Evolutionary conservation across 1,140 invertebrate genomes (phyloP), one percentile per base, ranked within the genome.

Genomic region (Cataglyphis hispanica): DNA sequence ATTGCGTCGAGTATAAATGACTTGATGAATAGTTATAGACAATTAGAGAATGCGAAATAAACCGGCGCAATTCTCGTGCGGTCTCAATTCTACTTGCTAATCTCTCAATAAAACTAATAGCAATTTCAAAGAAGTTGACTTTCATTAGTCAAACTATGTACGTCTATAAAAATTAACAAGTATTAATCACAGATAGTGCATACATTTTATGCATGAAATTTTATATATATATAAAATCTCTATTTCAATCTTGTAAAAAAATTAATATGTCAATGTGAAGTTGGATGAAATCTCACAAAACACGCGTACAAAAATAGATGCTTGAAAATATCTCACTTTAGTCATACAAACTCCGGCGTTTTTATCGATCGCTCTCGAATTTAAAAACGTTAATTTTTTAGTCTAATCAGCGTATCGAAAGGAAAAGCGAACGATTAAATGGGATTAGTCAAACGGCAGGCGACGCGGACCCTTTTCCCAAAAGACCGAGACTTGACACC

Each of bases 21-120:
- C 88, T 92, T 81, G 89, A 91, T 93, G 90, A 92, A 93, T 93
- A 92, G 86, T 93, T 87, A 91, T 90, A 87, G 87, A 89, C 83
- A 89, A 92, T 90, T 90, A 89, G 87, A 77, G 76, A 90, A 70
- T 13, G 69, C 11, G 83, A 90, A 77, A 90, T 90, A 90, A 90
- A 84, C 78, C 85, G 37, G 53, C 50, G 70, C 64, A 40, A 83
- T 72, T 72, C 46, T 67, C 31, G 37, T 78, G 43, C 72, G 31
- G 16, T 56, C 16, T 34, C 60, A 89, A 84, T 58, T 89, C 31
- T 75, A 69, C 22, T 63, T 63, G 67, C 60, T 87, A 66, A 87
- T 85, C 81, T 83, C 60, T 50, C 53, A 58, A 64, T 22, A 0
- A 8, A 72, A 46, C 37, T 43, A 60, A 34, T 46, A 67, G 13